phyloP scores from a whole-genome alignment of 2,888 invertebrate species.

The Acrobasis repandana region DNA sequence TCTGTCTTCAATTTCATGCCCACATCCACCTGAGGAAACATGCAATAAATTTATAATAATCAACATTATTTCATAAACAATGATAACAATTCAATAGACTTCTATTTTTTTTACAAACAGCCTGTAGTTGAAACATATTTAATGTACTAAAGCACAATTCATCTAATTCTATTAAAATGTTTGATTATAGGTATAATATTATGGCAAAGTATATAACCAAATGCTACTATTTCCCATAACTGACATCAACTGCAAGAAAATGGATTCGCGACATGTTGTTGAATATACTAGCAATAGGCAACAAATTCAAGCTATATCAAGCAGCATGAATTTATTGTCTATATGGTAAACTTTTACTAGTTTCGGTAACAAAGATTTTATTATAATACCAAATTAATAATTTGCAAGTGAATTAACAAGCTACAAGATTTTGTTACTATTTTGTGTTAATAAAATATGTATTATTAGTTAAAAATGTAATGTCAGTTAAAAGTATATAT shows the following conservation, averaged over 20 bases:
- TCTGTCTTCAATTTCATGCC: constrained; percentile 65
- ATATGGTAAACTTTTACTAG: constrained; percentile 11
- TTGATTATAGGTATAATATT: constrained; percentile 24
- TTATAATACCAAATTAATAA: constrained; percentile 7
- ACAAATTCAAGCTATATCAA: neutral
- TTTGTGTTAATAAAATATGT: neutral
- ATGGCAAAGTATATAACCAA: constrained; percentile 28
- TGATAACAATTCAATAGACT: constrained; percentile 78
- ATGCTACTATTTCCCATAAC: constrained; percentile 10
- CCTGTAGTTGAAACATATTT: constrained; percentile 63
- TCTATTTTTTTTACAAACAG: constrained; percentile 71
- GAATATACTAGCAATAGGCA: neutral
- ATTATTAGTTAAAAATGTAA: neutral
- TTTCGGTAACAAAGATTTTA: constrained; percentile 15
- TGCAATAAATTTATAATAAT: constrained; percentile 79
- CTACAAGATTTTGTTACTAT: neutral
- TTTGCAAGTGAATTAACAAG: constrained; percentile 1
- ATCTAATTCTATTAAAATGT: constrained; percentile 34
- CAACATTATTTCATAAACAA: constrained; percentile 78
- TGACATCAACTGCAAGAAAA: neutral
- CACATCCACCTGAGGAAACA: constrained; percentile 73
- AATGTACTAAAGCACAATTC: constrained; percentile 42
- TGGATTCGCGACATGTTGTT: neutral
- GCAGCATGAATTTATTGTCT: constrained; percentile 16
- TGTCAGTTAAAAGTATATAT: neutral